These are phyloP conservation scores for Psilanteris sp. DNA, from an alignment of 1,140 invertebrate genomes.

Conservation along the genomic window DNA sequence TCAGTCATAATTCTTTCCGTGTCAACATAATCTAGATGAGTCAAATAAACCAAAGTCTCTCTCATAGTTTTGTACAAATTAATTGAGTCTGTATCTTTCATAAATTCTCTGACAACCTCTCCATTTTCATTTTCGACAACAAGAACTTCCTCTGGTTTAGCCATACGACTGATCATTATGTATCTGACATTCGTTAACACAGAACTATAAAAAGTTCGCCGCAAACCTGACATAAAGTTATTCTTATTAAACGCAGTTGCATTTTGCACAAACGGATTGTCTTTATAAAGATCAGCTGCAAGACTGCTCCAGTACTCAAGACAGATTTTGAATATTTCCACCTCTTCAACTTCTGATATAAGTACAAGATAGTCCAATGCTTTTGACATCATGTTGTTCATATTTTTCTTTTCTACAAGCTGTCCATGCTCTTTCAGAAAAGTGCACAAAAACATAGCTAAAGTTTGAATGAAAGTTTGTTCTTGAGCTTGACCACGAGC, in stretches of 20 bases:
- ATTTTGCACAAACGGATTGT: conserved; percentile 81
- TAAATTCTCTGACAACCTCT: conserved; percentile 99
- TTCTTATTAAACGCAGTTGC: conserved; percentile 77
- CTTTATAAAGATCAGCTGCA: conserved; percentile 93
- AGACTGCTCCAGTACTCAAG: conserved; percentile 99
- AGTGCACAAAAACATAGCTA: conserved; percentile 98
- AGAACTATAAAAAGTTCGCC: conserved; percentile 87
- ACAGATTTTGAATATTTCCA: conserved; percentile 99
- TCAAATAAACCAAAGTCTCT: conserved; percentile 98
- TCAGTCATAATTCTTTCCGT: conserved; percentile 99
- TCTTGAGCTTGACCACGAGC: conserved; percentile 95
- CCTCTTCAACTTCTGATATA: conserved; percentile 99
- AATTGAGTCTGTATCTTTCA: conserved; percentile 99
- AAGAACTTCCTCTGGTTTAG: conserved; percentile 99
- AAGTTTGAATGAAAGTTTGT: conserved; percentile 99
- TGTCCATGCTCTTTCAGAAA: conserved; percentile 97
- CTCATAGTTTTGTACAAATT: conserved; percentile 99
- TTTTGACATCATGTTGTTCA: conserved; percentile 87
- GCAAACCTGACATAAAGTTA: conserved; percentile 72
- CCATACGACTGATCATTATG: conserved; percentile 99
- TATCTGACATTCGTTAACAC: conserved; percentile 95
- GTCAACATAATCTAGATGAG: conserved; percentile 98
- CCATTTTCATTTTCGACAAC: conserved; percentile 99
- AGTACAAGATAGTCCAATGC: conserved; percentile 96
- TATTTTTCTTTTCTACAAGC: conserved; percentile 90